These are phyloP conservation scores for Phrynosoma blainvillii DNA, from an alignment of 2,113 vertebrate species.

Conservation along the genomic window DNA sequence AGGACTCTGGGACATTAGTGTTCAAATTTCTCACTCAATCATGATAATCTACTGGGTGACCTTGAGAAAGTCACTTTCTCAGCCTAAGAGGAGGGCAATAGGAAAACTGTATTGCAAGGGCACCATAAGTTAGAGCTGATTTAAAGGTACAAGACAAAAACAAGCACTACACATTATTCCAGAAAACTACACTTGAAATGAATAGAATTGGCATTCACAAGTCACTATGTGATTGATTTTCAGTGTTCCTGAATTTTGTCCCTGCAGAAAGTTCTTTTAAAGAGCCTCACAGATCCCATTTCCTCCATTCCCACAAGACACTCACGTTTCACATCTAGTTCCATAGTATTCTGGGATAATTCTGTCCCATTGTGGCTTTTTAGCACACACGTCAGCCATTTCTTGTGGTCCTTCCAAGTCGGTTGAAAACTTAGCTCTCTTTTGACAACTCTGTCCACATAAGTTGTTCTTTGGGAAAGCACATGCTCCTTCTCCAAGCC, in stretches of 20 bases:
- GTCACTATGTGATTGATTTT: background rate
- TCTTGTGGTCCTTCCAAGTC: background rate
- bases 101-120: no score
- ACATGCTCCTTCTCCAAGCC: background rate
- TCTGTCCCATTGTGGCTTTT: background rate
- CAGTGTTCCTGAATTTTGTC: background rate
- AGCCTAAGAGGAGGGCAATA: no score
- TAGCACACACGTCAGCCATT: background rate
- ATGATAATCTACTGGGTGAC: no score
- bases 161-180: no score
- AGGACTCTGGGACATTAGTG: no score
- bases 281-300: background rate
- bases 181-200: no score
- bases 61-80: no score
- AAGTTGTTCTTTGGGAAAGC: accelerated
- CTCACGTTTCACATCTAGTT: conserved; percentile 11
- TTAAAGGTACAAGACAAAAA: no score
- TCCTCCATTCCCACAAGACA: background rate
- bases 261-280: background rate
- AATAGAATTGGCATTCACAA: background rate
- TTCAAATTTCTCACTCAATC: no score
- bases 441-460: background rate
- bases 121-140: no score
- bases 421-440: accelerated
- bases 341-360: background rate